A percentile compares a stretch with the other conserved stretches of the same genome.
phyloP scores from a whole-genome alignment of 2,113 vertebrate species.

The Sphaerodactylus townsendi region DNA sequence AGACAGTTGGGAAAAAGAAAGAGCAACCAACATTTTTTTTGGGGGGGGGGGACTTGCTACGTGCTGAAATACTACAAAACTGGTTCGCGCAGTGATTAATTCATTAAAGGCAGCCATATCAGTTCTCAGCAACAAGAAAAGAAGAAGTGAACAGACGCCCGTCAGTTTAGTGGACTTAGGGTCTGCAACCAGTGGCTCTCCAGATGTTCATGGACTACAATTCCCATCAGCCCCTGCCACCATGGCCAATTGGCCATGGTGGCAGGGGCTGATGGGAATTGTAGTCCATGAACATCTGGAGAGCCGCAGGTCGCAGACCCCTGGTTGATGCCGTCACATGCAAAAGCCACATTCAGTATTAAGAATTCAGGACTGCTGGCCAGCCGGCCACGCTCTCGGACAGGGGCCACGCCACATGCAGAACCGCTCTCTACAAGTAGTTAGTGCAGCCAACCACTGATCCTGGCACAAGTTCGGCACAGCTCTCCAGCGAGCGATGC shows the following conservation, averaged over 20 bases:
- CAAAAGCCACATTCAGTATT: neutral
- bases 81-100: neutral
- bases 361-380: neutral
- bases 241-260: no score
- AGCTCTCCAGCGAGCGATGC: constrained; percentile 68
- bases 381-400: neutral
- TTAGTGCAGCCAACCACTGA: neutral
- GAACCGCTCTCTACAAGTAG: neutral
- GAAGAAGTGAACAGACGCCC: neutral
- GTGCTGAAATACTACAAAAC: no score
- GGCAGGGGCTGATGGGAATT: no score
- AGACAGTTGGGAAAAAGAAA: neutral
- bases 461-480: constrained; percentile 70
- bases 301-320: no score
- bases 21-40: no score
- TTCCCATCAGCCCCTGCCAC: no score
- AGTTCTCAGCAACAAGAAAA: neutral
- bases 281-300: no score
- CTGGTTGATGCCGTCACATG: neutral
- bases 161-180: no score
- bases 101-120: neutral
- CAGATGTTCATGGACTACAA: no score
- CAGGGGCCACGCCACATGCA: no score
- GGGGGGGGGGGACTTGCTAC: no score
- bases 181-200: no score